Percentiles rank a stretch among this genome's conserved stretches.
Conservation (phyloP, 2,113 vertebrate species). For the zebrafish (Danio rerio) region GRCz12tu NC_133182.1:699501-700000, state of each 20-base stretch:
- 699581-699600: not conserved
- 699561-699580: too few species aligned
- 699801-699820: slow-evolving; percentile 22
- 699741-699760: slow-evolving; percentile 20
- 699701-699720: not conserved
- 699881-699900: slow-evolving; percentile 11
- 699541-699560: too few species aligned
- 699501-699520: too few species aligned
- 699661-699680: not conserved
- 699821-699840: not conserved
- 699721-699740: not conserved
- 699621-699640: not conserved
- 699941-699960: not conserved
- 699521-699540: too few species aligned
- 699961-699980: not conserved
- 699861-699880: slow-evolving; percentile 46
- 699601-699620: not conserved
- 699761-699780: slow-evolving; percentile 40
- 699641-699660: not conserved
- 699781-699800: slow-evolving; percentile 41
- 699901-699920: too few species aligned
- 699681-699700: not conserved
- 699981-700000: too few species aligned
- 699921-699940: too few species aligned
- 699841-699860: slow-evolving; percentile 30